Percentiles rank a stretch among this genome's conserved stretches.
Conservation (phyloP, 1,140 invertebrate species). For the Rhyzopertha dominica region DNA sequence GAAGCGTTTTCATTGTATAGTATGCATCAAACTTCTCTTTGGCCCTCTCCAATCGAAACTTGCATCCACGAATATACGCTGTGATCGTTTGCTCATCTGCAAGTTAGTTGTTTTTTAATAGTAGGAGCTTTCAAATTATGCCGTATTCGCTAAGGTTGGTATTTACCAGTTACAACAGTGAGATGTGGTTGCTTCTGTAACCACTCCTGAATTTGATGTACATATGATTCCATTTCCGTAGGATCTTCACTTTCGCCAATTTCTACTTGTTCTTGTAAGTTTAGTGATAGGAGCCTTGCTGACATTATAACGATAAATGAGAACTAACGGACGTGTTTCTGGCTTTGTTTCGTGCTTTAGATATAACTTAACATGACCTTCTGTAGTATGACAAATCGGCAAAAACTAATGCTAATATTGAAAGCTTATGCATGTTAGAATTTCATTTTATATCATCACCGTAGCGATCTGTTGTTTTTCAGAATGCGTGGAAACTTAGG, state of each 20-base stretch:
- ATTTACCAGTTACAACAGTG: slow-evolving; percentile 29
- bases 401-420: too few species aligned
- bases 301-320: too few species aligned
- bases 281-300: slow-evolving; percentile 14
- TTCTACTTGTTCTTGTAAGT: slow-evolving; percentile 42
- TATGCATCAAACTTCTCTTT: slow-evolving; percentile 61
- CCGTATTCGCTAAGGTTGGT: not conserved
- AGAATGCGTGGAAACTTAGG: too few species aligned
- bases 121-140: not conserved
- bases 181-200: slow-evolving; percentile 58
- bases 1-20: slow-evolving; percentile 53
- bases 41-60: slow-evolving; percentile 61
- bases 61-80: slow-evolving; percentile 58
- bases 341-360: too few species aligned
- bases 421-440: too few species aligned
- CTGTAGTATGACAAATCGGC: too few species aligned
- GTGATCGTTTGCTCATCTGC: slow-evolving; percentile 57
- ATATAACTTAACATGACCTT: too few species aligned
- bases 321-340: too few species aligned
- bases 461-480: too few species aligned
- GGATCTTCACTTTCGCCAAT: slow-evolving; percentile 58
- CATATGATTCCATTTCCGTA: slow-evolving; percentile 48
- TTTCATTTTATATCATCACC: too few species aligned
- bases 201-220: slow-evolving; percentile 56
- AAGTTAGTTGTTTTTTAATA: too few species aligned